Conservation (phyloP, 1,140 invertebrate species). For the Ceratina australensis region DNA sequence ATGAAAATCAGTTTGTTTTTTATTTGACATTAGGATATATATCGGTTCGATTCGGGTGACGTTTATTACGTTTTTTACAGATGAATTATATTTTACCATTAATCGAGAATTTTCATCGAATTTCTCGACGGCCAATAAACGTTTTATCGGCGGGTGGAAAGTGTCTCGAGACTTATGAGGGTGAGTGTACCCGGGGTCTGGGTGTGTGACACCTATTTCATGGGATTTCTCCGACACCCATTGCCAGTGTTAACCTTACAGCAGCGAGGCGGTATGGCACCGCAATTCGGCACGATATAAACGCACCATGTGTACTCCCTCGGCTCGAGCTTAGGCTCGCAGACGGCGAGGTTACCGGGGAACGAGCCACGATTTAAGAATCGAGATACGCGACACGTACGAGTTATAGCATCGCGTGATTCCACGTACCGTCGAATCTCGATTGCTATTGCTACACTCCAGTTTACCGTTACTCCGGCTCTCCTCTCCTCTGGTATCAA, state of each 20-base stretch:
- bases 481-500: background rate
- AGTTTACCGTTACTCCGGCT: slow-evolving; percentile 23
- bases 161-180: no score
- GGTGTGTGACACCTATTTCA: slow-evolving; percentile 67
- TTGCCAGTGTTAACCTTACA: background rate
- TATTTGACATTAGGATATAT: no score
- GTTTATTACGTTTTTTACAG: no score
- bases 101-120: no score
- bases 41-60: no score
- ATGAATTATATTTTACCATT: no score
- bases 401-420: slow-evolving; percentile 50
- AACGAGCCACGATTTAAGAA: slow-evolving; percentile 43
- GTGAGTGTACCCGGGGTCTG: no score
- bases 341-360: slow-evolving; percentile 5
- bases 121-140: no score
- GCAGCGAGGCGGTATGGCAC: slow-evolving; percentile 38
- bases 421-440: slow-evolving; percentile 13
- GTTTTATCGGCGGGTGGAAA: no score
- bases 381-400: slow-evolving; percentile 21
- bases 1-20: no score
- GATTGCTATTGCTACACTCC: slow-evolving; percentile 13
- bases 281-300: slow-evolving; percentile 39
- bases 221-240: slow-evolving; percentile 61
- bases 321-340: background rate
- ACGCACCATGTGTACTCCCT: background rate